These are phyloP conservation scores for Carduelis carduelis DNA, from an alignment of 2,797 vertebrate species.

Conservation along the genomic window DNA sequence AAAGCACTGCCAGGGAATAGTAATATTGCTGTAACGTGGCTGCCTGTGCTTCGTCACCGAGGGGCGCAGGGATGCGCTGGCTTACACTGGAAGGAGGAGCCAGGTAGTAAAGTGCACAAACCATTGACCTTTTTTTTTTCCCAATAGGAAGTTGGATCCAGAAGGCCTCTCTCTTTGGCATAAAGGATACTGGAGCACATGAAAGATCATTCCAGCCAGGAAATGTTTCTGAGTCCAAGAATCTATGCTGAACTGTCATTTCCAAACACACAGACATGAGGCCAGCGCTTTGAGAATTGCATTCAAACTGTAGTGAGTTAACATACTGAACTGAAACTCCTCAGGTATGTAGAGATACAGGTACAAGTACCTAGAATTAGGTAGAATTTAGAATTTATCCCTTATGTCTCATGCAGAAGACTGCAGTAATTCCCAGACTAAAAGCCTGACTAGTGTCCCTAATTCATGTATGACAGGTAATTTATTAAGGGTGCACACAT, in stretches of 20 bases:
- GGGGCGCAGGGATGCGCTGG: not conserved
- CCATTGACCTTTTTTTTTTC: not conserved
- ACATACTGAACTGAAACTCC: not conserved
- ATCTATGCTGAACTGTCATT: not conserved
- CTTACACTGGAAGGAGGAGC: not conserved
- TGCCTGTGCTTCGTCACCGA: not conserved
- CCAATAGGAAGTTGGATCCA: not conserved
- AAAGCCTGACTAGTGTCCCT: slow-evolving; percentile 38
- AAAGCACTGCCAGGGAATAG: not conserved
- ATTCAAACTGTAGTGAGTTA: not conserved
- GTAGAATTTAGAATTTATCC: not conserved
- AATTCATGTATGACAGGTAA: not conserved
- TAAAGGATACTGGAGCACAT: not conserved
- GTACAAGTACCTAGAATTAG: not conserved
- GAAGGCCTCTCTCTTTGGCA: slow-evolving; percentile 21
- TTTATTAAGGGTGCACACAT: not conserved
- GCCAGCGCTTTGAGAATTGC: not conserved
- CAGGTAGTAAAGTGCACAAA: slow-evolving; percentile 16
- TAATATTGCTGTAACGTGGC: not conserved
- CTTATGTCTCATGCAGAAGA: not conserved
- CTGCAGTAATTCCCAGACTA: not conserved
- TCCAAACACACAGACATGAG: not conserved
- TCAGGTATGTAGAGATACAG: not conserved
- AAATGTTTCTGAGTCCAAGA: slow-evolving; percentile 8
- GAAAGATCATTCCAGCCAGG: not conserved